phyloP scores from a whole-genome alignment of 2,888 invertebrate species.

The Serrognathus titanus region DNA sequence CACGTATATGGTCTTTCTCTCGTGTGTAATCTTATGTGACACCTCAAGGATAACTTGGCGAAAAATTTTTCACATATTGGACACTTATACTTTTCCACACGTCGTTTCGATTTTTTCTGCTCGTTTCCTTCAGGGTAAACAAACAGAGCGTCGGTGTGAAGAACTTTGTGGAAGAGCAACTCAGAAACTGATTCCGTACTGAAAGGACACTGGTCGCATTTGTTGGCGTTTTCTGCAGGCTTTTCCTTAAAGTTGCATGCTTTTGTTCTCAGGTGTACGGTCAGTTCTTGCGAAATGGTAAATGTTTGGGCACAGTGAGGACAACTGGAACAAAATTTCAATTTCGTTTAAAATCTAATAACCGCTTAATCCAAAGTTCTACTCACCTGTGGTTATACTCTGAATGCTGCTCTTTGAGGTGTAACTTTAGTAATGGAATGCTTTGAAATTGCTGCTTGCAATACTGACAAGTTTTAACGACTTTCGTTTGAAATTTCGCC shows the following conservation, averaged over 20 bases:
- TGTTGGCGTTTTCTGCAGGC: conserved; percentile 23
- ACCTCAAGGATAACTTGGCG: conserved; percentile 62
- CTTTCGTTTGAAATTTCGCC: conserved; percentile 42
- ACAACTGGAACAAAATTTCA: conserved; percentile 54
- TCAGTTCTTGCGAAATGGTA: conserved; percentile 69
- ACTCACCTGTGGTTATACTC: conserved; percentile 61
- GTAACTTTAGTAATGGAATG: conserved; percentile 59
- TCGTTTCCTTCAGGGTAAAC: conserved; percentile 37
- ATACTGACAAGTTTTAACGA: conserved; percentile 59
- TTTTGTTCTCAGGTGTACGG: conserved; percentile 64
- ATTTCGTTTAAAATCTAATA: background rate
- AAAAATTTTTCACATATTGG: conserved; percentile 65
- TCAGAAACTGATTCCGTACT: conserved; percentile 66
- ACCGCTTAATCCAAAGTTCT: background rate
- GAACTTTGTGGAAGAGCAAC: conserved; percentile 67
- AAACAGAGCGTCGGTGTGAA: conserved; percentile 56
- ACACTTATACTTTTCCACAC: conserved; percentile 58
- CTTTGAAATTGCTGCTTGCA: conserved; percentile 56
- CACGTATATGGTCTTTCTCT: conserved; percentile 71
- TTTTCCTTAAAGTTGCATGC: conserved; percentile 51
- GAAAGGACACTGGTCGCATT: conserved; percentile 61
- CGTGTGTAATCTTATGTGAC: conserved; percentile 71
- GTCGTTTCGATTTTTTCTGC: conserved; percentile 34
- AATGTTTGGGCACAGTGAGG: conserved; percentile 69
- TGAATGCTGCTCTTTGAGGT: conserved; percentile 60